Evolutionary conservation across 2,797 vertebrate genomes (phyloP), one percentile per base, ranked within the genome.

Genomic region (Catharus ustulatus): DNA sequence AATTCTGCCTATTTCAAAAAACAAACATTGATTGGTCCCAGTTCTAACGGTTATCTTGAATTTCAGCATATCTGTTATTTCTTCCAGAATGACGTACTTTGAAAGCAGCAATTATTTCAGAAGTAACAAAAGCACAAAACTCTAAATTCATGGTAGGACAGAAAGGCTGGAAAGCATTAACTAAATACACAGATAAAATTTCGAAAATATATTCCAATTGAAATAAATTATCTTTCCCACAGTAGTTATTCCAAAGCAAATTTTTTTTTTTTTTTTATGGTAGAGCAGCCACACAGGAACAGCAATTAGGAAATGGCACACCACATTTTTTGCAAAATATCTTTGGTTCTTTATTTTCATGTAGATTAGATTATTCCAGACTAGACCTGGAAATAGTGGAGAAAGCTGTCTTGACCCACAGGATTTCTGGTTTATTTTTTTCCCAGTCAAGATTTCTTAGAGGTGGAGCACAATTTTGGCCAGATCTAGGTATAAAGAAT

Each of bases 91-190:
- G 3, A 48, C 32, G 48, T 32, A 22, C n/a, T 89, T 83, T 69
- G 29, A 87, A 84, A 87, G 57, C 10, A 88, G 40, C 27, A 30
- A 67, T 90, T 49, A 73, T 73, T 78, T 85, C 38, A 51, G 43
- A 92, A 85, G 76, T 54, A 89, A 72, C 51, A 91, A 85, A 63
- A 67, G 11, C 27, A 62, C 12, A 52, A 73, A 79, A 79, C 29
- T 84, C 15, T n/a, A 67, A 55, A 48, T 87, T 77, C 49, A 13
- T 45, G n/a, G 15, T 30, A 78, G 30, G 66, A 84, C 22, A 75
- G 9, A 73, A 69, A 86, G 26, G 10, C 40, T 95, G 84, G 61
- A 77, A 93, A 89, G 29, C 30, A 79, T 81, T 68, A 91, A 81
- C n/a, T 66, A 22, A 91, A 63, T 20, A 79, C 13, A 51, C 15